These are phyloP conservation scores for Centroberyx gerrardi DNA, from an alignment of 2,797 vertebrate genomes.

Conservation along the genomic window DNA sequence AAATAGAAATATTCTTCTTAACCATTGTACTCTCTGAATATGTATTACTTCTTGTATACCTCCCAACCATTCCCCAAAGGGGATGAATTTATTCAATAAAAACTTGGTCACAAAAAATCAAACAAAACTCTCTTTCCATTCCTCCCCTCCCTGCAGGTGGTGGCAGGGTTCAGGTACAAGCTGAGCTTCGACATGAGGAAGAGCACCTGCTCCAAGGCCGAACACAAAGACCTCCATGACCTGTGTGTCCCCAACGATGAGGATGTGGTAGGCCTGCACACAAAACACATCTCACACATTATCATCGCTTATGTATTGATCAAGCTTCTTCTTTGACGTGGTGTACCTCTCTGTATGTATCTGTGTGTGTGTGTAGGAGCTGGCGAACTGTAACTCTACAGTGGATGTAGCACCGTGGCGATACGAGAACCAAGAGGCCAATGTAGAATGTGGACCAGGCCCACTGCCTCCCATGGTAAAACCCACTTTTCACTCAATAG, in stretches of 20 bases:
- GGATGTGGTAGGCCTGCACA: constrained; percentile 60
- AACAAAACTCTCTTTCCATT: neutral
- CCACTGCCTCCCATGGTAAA: constrained; percentile 49
- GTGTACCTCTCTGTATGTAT: constrained; percentile 3
- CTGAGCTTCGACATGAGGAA: constrained; percentile 86
- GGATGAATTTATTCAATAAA: too few relatives aligned
- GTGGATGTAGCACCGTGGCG: constrained; percentile 87
- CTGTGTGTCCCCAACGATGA: constrained; percentile 77
- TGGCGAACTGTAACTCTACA: constrained; percentile 82
- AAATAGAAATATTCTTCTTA: too few relatives aligned
- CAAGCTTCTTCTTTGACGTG: neutral
- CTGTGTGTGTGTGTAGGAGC: constrained; percentile 69
- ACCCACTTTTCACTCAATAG: neutral
- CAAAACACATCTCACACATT: neutral
- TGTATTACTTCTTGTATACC: too few relatives aligned
- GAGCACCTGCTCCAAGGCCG: constrained; percentile 88
- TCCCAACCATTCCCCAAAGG: too few relatives aligned
- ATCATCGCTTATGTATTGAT: too few relatives aligned
- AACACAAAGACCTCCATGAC: constrained; percentile 82
- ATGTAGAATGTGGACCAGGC: constrained; percentile 68
- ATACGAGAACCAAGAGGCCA: constrained; percentile 64
- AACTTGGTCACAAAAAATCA: neutral
- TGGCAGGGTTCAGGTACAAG: constrained; percentile 88
- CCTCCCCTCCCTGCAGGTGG: constrained; percentile 81
- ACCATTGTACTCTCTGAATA: too few relatives aligned